Base-by-base conservation (phyloP, 23 tunicate species). In the Pegea sp. region DNA sequence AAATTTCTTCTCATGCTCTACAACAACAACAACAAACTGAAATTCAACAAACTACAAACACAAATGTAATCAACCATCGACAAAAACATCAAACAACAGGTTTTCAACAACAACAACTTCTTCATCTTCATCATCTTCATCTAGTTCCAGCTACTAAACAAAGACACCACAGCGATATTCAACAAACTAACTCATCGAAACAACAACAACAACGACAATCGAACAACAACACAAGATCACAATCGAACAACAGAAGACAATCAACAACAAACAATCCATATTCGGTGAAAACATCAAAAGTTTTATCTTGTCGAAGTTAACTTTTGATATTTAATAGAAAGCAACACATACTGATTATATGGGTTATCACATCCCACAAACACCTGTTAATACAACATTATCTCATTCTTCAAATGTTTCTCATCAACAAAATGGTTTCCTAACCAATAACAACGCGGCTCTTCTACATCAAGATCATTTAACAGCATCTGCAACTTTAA, bases 401-500 rank as follows among this genome's bases (percentile, higher is more conserved):
- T 24, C 65, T 56, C 19, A 74, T n/a, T 46, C 81, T 6, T 64
- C 60, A 3, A 69, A 79, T 34, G 53, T 76, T 4, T 58, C 78
- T 22, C 61, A 68, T 19, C 77, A 65, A 23, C 93, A 79, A 33
- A 79, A 79, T 52, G 93, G 93, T 1, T 50, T 79, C 54, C 69
- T 71, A 13, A 65, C 93, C 18, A 49, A 49, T 48, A 63, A 63
- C 63, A 72, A 72, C 31, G 22, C 79, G 4, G 23, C 70, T 3
- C 27, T 72, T 24, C 59, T 78, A 2, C 91, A 78, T 49, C 68
- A 68, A 48, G 93, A 79, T 34, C n/a, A n/a, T n/a, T 60, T 79
- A 20, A 60, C 74, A 0, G 93, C 93, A 5, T 71, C 93, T 3
- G 93, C 93, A 6, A 79, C 79, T 1, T 64, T 79, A 11, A 70